phyloP scores from a whole-genome alignment of 2,888 invertebrate genomes.

The Chrysotoxum bicinctum region DNA sequence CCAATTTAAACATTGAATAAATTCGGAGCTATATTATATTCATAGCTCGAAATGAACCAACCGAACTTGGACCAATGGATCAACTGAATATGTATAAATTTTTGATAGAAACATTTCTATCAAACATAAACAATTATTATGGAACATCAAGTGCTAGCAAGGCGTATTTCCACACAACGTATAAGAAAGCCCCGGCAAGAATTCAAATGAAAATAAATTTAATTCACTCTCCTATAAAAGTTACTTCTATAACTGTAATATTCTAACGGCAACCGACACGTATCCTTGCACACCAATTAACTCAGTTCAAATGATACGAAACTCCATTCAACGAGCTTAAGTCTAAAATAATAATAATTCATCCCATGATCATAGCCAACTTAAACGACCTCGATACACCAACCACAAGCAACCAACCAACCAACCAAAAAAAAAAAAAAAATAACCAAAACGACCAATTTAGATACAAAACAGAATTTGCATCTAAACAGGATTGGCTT shows the following conservation, averaged over 20 bases:
- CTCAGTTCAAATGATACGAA: conserved; percentile 8
- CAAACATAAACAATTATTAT: too few species aligned
- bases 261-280: conserved; percentile 63
- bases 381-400: conserved; percentile 43
- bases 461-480: conserved; percentile 61
- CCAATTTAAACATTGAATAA: too few species aligned
- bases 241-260: conserved; percentile 42
- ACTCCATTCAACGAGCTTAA: not conserved
- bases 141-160: too few species aligned
- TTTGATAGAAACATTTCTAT: too few species aligned
- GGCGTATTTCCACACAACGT: too few species aligned
- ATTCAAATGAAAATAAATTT: conserved; percentile 56
- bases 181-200: not conserved
- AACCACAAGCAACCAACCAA: not conserved
- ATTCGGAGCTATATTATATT: too few species aligned
- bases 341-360: conserved; percentile 10
- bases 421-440: not conserved
- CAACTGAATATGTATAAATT: too few species aligned
- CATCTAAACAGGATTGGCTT: conserved; percentile 65
- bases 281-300: conserved; percentile 69
- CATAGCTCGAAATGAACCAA: too few species aligned
- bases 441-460: conserved; percentile 6
- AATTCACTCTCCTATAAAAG: conserved; percentile 32
- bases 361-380: conserved; percentile 5
- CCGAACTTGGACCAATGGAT: too few species aligned